A percentile compares a stretch with the other conserved stretches of the same genome.
These are phyloP conservation scores for Halcyon malimbica DNA, from an alignment of 2,113 vertebrate genomes.

Conservation along the genomic window DNA sequence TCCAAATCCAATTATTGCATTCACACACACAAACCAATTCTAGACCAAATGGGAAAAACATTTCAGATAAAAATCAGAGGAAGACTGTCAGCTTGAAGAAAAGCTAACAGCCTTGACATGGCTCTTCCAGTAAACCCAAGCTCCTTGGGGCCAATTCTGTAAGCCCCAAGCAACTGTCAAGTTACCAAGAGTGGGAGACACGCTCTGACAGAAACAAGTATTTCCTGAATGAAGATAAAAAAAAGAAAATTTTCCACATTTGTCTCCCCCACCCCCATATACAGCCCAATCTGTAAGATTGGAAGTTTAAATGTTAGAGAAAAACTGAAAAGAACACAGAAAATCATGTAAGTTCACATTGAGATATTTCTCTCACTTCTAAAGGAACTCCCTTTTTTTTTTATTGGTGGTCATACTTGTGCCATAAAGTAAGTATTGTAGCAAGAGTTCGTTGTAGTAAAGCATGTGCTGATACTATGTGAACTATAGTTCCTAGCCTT, in stretches of 20 bases:
- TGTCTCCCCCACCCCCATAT: neutral
- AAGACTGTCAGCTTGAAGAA: neutral
- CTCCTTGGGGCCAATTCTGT: neutral
- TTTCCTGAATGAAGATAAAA: neutral
- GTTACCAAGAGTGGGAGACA: neutral
- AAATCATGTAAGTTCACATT: neutral
- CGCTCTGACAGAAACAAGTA: neutral
- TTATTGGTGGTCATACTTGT: neutral
- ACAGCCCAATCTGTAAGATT: neutral
- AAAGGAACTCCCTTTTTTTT: neutral
- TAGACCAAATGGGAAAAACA: neutral
- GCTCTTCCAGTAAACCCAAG: neutral
- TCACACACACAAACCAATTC: neutral
- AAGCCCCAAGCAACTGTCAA: neutral
- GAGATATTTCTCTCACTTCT: neutral
- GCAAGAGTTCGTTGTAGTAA: neutral
- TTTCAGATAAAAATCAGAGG: neutral
- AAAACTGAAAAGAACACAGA: neutral
- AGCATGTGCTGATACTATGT: rapidly evolving
- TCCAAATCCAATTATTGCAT: neutral
- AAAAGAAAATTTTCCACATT: neutral
- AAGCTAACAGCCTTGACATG: neutral
- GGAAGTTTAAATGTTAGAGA: neutral
- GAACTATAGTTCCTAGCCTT: neutral
- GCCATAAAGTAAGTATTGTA: neutral